phyloP scores from a whole-genome alignment of 2,888 invertebrate genomes.

The Physocephala rufipes region DNA sequence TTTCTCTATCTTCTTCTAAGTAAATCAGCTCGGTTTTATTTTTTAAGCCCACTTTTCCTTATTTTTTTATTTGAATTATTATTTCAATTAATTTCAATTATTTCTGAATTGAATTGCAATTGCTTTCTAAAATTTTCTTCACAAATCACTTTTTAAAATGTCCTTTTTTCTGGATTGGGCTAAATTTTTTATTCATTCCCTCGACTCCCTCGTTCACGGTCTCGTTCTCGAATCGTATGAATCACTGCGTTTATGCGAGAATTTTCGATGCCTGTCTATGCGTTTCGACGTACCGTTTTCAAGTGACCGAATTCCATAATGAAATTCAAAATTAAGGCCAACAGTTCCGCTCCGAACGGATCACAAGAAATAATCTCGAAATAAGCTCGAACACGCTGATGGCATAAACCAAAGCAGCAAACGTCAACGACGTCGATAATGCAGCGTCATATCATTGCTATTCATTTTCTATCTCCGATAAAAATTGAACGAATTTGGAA shows the following conservation, averaged over 20 bases:
- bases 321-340: constrained; percentile 63
- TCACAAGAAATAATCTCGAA: constrained; percentile 47
- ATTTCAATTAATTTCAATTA: no score
- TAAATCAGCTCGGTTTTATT: no score
- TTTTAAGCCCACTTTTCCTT: no score
- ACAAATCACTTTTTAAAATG: background rate
- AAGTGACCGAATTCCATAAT: constrained; percentile 64
- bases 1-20: no score
- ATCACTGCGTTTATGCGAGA: background rate
- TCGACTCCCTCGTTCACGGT: background rate
- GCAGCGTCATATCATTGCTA: no score
- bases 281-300: constrained; percentile 66
- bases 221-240: background rate
- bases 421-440: constrained; percentile 36
- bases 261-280: constrained; percentile 54
- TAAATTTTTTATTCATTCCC: background rate
- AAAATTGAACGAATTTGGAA: constrained; percentile 3
- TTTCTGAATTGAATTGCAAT: background rate
- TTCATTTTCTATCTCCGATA: background rate
- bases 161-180: background rate
- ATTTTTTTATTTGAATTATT: no score
- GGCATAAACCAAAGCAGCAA: constrained; percentile 44
- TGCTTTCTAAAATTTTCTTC: background rate
- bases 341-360: constrained; percentile 44
- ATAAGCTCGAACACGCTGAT: constrained; percentile 53